Evolutionary conservation across 2,113 vertebrate species (phyloP).

Genomic region (Megalops atlanticus): DNA sequence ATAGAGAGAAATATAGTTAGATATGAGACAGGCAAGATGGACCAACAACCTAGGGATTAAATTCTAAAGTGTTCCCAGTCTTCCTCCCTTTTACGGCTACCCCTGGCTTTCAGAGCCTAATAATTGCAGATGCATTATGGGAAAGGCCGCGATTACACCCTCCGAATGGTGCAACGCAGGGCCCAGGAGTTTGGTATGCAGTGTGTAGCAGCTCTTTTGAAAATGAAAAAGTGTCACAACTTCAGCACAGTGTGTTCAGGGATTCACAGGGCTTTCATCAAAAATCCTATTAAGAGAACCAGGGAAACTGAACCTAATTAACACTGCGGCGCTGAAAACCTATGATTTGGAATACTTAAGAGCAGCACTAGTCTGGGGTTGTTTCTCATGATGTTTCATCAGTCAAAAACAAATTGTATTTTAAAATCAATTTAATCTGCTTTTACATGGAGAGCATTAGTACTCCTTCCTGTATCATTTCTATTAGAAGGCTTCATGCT

Average conservation of each 20-base stretch:
- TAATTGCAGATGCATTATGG: not conserved
- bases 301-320: constrained; percentile 5
- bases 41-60: too few relatives aligned
- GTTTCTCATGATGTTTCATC: constrained; percentile 14
- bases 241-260: not conserved
- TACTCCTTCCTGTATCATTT: not conserved
- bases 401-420: constrained; percentile 16
- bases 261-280: constrained; percentile 8
- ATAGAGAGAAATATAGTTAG: too few relatives aligned
- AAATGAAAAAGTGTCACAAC: not conserved
- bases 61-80: not conserved
- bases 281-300: constrained; percentile 14
- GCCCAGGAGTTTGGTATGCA: not conserved
- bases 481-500: not conserved
- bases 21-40: too few relatives aligned
- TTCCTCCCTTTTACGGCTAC: not conserved
- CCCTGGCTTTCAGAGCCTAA: not conserved
- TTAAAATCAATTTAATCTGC: constrained; percentile 9
- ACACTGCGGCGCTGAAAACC: constrained; percentile 11
- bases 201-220: too few relatives aligned
- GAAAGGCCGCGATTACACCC: not conserved
- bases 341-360: constrained; percentile 1
- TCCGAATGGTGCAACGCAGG: not conserved
- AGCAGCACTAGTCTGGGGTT: constrained; percentile 6
- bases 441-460: not conserved